phyloP scores from a whole-genome alignment of 2,888 invertebrate species.

The Panzeria rudis region DNA sequence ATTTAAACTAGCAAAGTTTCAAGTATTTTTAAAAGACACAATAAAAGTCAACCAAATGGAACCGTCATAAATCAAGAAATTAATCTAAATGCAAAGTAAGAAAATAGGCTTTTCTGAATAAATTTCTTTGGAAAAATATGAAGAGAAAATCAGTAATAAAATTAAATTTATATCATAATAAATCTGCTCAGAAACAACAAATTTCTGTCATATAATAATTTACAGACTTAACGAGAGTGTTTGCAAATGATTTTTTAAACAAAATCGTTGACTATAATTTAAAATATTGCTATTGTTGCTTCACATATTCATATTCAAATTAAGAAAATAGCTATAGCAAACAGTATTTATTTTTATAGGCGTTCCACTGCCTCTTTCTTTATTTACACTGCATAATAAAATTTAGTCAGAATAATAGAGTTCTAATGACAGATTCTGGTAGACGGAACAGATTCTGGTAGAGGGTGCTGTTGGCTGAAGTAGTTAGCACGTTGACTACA shows the following conservation, averaged over 20 bases:
- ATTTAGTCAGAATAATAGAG: too few relatives aligned
- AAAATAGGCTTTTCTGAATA: not conserved
- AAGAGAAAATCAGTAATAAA: not conserved
- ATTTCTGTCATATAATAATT: not conserved
- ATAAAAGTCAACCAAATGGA: conserved; percentile 25
- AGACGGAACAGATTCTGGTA: too few relatives aligned
- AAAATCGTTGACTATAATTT: not conserved
- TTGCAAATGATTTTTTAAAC: not conserved
- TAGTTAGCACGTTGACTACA: too few relatives aligned
- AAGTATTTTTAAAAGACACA: conserved; percentile 4
- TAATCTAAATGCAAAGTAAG: not conserved
- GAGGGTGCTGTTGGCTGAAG: too few relatives aligned
- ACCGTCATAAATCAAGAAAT: conserved; percentile 23
- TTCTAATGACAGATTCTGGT: too few relatives aligned
- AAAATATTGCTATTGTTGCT: not conserved
- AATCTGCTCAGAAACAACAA: not conserved
- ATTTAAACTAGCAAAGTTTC: not conserved
- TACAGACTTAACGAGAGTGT: not conserved
- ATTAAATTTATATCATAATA: not conserved
- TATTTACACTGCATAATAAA: too few relatives aligned
- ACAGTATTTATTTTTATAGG: too few relatives aligned
- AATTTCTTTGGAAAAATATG: not conserved
- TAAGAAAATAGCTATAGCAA: too few relatives aligned
- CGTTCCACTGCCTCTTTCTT: too few relatives aligned
- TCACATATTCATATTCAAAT: too few relatives aligned